Base-by-base conservation (phyloP, 1,140 invertebrate species). In the Colletes gigas region DNA sequence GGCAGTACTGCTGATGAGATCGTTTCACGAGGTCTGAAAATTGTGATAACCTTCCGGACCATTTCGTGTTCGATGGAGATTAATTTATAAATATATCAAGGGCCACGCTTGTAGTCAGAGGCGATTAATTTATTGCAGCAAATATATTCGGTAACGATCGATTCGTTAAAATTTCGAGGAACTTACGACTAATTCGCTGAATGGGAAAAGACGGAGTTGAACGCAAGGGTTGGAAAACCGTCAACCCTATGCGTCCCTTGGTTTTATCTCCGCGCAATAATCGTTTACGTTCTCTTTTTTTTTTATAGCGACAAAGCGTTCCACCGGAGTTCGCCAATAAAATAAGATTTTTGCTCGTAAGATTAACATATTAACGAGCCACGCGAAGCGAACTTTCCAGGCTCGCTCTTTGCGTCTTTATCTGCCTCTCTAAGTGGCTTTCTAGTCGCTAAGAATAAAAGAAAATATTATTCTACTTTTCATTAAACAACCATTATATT, bases 341-440 rank as follows among this genome's bases (percentile, higher is more conserved):
- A 77, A 39, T 68, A 69, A 77, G 41, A 77, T 77, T 59, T 67
- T 76, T 68, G n/a, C 52, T 76, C 50, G 39, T 30, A 66, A 59
- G 63, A 76, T 76, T 76, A 76, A 55, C 74, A 76, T 76, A 76
- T 68, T 76, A 76, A 76, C 63, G 74, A 68, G 50, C 15, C n/a
- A 19, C n/a, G 41, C 50, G 65, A 47, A 77, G n/a, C 19, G 19
- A 77, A 68, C 9, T 77, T 69, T 30, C 74, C 41, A 67, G 30
- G 8, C 50, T 67, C 19, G 19, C 39, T 50, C 63, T 44, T 41
- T 3, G 4, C 30, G 30, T 30, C 47, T 74, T 63, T 39, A 30
- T 50, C 19, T 19, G 15, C 44, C 9, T 30, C 14, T 14, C 12
- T 7, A 6, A 10, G 14, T 8, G 41, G 6, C 14, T 39, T 59